Base-by-base conservation (phyloP, 2,888 invertebrate genomes). In the Ypsolopha scabrella region DNA sequence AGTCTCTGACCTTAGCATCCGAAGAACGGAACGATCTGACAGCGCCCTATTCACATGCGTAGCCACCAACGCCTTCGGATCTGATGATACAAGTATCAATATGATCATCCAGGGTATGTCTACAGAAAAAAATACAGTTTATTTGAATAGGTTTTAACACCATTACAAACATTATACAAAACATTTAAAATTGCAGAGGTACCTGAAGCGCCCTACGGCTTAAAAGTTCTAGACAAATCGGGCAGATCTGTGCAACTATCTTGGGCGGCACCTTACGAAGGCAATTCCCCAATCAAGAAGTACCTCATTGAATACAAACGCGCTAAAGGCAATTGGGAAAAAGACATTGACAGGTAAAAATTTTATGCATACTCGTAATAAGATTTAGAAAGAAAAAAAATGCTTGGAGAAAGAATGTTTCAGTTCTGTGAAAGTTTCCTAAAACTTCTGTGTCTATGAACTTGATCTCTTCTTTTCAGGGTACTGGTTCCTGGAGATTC, bases 21-120 rank as follows among this genome's bases (percentile, higher is more conserved):
- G 96, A 72, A 89, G 95, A 63, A 95, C 96, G 24, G 96, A 96
- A 81, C 88, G 96, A 66, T 91, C 92, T 35, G 96, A 97, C 74
- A 94, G 95, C 4, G 96, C 96, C 1, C 85, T 96, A 1, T 97
- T 96, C 67, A 95, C 96, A 37, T 97, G 97, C 67, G 94, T 96
- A 9, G 96, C 96, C 0, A 96, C 96, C 3, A 97, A 97, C 72
- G 95, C 96, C 13, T 97, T 96, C 70, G 96, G 96, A 50, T 96
- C 95, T 58, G 97, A 96, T 70, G 96, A 97, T 65, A 94, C 96
- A n/a, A 96, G 95, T 80, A 96, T 97, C 67, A 96, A 96, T 75
- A 93, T 97, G 91, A 96, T 97, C 60, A 93, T 97, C 59, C 96
- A 97, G 90, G 94, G 94, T 91, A 41, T 7, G 41, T 24, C 3